Evolutionary conservation across 2,888 invertebrate genomes (phyloP).

Genomic region (Lottia gigantea): DNA sequence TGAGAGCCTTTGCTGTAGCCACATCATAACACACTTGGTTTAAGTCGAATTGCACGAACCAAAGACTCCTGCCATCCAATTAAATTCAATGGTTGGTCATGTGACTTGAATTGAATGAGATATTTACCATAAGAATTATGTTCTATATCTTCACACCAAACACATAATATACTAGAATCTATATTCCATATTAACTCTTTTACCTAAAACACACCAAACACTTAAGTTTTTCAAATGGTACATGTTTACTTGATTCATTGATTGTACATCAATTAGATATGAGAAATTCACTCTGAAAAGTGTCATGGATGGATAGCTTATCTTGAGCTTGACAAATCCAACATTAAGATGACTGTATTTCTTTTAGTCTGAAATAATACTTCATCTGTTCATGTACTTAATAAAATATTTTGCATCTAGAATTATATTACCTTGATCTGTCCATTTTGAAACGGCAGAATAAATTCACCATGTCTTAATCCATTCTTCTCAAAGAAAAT

Average conservation of each 20-base stretch:
- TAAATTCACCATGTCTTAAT: conserved; percentile 83
- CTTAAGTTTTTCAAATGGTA: conserved; percentile 23
- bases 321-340: no score
- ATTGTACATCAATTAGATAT: no score
- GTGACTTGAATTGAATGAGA: not conserved
- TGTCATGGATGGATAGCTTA: not conserved
- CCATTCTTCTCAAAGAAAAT: conserved; percentile 93
- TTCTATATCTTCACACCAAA: conserved; percentile 61
- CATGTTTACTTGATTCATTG: no score
- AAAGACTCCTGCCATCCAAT: no score
- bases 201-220: conserved; percentile 72
- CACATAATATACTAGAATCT: conserved; percentile 77
- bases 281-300: no score
- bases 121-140: conserved; percentile 45
- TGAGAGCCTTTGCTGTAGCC: no score
- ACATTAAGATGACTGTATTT: no score
- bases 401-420: not conserved
- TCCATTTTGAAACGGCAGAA: conserved; percentile 72
- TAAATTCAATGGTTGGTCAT: no score
- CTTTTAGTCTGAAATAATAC: no score
- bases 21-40: no score
- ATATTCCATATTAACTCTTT: conserved; percentile 80
- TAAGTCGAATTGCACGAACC: no score
- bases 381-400: no score
- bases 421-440: conserved; percentile 68